Conservation (phyloP, 1,140 invertebrate species). For the Diabrotica undecimpunctata region DNA sequence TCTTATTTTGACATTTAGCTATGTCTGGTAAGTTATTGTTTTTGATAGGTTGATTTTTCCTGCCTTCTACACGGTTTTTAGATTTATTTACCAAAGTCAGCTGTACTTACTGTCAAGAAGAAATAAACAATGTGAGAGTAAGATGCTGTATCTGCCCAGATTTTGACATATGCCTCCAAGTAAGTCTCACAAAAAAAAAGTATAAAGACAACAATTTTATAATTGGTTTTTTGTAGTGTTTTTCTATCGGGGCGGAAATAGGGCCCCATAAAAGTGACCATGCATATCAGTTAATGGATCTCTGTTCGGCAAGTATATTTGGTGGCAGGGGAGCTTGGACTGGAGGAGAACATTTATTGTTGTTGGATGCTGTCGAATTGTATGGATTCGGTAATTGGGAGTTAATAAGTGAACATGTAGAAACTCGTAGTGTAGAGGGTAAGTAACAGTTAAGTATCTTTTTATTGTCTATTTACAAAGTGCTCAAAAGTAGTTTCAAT, state of each 20-base stretch:
- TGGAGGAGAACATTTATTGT: conserved; percentile 80
- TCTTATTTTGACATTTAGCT: not conserved
- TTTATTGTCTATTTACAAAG: no score
- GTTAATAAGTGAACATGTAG: conserved; percentile 80
- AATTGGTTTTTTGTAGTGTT: conserved; percentile 67
- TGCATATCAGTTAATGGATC: conserved; percentile 85
- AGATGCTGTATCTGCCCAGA: conserved; percentile 84
- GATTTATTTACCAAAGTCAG: conserved; percentile 73
- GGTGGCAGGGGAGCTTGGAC: conserved; percentile 79
- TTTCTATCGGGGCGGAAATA: conserved; percentile 87
- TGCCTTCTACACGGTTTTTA: conserved; percentile 22
- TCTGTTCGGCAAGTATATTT: conserved; percentile 73
- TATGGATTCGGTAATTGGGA: conserved; percentile 97
- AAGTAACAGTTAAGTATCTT: not conserved
- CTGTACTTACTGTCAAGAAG: conserved; percentile 90
- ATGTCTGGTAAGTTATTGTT: conserved; percentile 23
- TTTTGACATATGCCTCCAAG: conserved; percentile 88
- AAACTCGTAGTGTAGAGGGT: conserved; percentile 81
- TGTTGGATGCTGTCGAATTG: conserved; percentile 91
- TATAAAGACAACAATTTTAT: not conserved
- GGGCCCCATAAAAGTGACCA: conserved; percentile 87
- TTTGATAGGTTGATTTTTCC: conserved; percentile 2
- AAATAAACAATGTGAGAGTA: conserved; percentile 79
- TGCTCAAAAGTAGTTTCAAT: no score
- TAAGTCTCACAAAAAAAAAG: conserved; percentile 46